Evolutionary conservation across 2,888 invertebrate species (phyloP).

Genomic region (Thera obeliscata): DNA sequence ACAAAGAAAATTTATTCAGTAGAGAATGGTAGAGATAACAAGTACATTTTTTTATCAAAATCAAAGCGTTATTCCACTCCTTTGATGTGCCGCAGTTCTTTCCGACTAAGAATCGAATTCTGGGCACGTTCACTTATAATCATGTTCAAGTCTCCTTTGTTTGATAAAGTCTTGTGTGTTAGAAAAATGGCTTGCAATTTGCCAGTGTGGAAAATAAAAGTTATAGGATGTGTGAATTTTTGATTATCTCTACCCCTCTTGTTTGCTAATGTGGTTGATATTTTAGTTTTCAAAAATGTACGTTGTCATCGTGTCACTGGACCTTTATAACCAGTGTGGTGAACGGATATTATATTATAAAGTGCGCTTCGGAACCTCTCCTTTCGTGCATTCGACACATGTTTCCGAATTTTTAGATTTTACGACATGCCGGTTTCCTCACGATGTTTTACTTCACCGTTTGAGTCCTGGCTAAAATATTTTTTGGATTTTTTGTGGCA

Average conservation of each 20-base stretch:
- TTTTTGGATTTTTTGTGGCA: too few relatives aligned
- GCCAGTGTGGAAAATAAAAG: slow-evolving; percentile 56
- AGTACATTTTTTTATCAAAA: slow-evolving; percentile 75
- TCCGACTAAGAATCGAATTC: slow-evolving; percentile 67
- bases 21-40: slow-evolving; percentile 74
- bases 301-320: too few relatives aligned
- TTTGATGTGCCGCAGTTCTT: slow-evolving; percentile 76
- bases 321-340: too few relatives aligned
- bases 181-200: slow-evolving; percentile 73
- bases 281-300: slow-evolving; percentile 34
- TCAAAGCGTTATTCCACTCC: slow-evolving; percentile 72
- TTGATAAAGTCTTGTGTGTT: slow-evolving; percentile 77
- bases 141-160: slow-evolving; percentile 78
- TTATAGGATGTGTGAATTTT: slow-evolving; percentile 48
- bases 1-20: slow-evolving; percentile 61
- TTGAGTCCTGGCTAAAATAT: too few relatives aligned
- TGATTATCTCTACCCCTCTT: slow-evolving; percentile 42
- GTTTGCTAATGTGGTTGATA: slow-evolving; percentile 43
- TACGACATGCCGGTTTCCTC: too few relatives aligned
- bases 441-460: too few relatives aligned
- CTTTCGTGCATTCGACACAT: too few relatives aligned
- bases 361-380: too few relatives aligned
- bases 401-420: too few relatives aligned
- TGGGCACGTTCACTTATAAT: slow-evolving; percentile 80
- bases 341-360: too few relatives aligned